phyloP scores from a whole-genome alignment of 2,888 invertebrate species.

The Dendrolimus pini region DNA sequence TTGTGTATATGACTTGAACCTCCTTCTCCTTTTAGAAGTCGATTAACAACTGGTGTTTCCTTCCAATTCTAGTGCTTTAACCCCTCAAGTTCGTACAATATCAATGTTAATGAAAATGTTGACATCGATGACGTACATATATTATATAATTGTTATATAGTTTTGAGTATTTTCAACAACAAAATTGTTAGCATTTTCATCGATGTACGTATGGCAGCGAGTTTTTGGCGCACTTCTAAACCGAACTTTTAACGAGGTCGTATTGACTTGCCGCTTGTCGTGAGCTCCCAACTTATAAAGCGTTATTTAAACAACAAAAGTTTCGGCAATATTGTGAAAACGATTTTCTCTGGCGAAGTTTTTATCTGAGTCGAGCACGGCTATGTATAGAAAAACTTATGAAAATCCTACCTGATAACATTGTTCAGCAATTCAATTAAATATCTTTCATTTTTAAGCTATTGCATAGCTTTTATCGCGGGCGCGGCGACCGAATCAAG shows the following conservation, averaged over 20 bases:
- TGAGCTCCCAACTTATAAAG: slow-evolving; percentile 42
- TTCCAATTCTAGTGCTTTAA: too few relatives aligned
- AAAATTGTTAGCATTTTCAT: background rate
- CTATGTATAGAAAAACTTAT: background rate
- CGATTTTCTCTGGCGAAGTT: slow-evolving; percentile 23
- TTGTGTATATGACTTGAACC: too few relatives aligned
- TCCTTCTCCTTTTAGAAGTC: too few relatives aligned
- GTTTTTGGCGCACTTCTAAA: slow-evolving; percentile 33
- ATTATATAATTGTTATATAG: too few relatives aligned
- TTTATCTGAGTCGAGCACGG: slow-evolving; percentile 15
- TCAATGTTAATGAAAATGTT: too few relatives aligned
- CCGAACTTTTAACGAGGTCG: slow-evolving; percentile 54
- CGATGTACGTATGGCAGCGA: slow-evolving; percentile 7
- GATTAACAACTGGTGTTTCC: too few relatives aligned
- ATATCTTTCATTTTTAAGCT: too few relatives aligned
- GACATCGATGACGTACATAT: too few relatives aligned
- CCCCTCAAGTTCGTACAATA: too few relatives aligned
- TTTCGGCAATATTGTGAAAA: slow-evolving; percentile 33
- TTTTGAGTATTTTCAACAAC: background rate
- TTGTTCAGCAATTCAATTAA: background rate
- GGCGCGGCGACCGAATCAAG: too few relatives aligned
- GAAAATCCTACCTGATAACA: background rate
- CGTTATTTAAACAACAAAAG: slow-evolving; percentile 45
- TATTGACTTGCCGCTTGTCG: slow-evolving; percentile 52
- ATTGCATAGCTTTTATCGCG: too few relatives aligned